Evolutionary conservation across 2,888 invertebrate genomes (phyloP), one percentile per base, ranked within the genome.

Genomic region (Phalangium opilio): DNA sequence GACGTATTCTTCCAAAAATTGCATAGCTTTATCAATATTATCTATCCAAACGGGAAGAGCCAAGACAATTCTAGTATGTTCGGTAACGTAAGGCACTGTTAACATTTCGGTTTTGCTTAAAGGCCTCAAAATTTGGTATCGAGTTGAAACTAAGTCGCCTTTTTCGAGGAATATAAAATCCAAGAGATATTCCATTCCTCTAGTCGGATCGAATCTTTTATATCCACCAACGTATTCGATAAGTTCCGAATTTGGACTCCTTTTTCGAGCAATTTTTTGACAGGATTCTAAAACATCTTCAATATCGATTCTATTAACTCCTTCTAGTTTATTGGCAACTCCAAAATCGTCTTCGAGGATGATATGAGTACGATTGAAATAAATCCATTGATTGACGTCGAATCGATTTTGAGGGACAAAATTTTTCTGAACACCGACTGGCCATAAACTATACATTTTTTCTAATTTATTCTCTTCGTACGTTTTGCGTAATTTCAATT

Each of bases 21-120:
- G 70, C 18, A 73, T 63, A 3, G 77, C 76, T 44, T 76, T 75
- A 69, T 61, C 61, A 3, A 60, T 45, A 32, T 65, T 61, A 18
- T 57, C 54, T 12, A 57, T 57, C 21, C 75, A 73, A 3, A 83
- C 72, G 0, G 81, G 78, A 53, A 91, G 66, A 56, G 93, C 67
- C 54, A 91, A 70, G 49, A 79, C 76, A 3, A 93, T 75, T 55
- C 84, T 73, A 5, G 82, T 80, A 66, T 81, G 85, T 73, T 96
- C 95, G 0, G 93, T 95, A 1, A 95, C 93, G 69, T 93, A 95
- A 0, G 91, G 93, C 63, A 89, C 84, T 15, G 84, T 81, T 35
- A 91, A 75, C 50, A 95, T 77, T 63, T 93, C 87, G 8, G 89
- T 83, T 50, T 79, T 77, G 14, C 87, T 87, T 47, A 95, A 69